These are phyloP conservation scores for Chaenogobius annularis DNA, from an alignment of 2,113 vertebrate species.

Conservation along the genomic window DNA sequence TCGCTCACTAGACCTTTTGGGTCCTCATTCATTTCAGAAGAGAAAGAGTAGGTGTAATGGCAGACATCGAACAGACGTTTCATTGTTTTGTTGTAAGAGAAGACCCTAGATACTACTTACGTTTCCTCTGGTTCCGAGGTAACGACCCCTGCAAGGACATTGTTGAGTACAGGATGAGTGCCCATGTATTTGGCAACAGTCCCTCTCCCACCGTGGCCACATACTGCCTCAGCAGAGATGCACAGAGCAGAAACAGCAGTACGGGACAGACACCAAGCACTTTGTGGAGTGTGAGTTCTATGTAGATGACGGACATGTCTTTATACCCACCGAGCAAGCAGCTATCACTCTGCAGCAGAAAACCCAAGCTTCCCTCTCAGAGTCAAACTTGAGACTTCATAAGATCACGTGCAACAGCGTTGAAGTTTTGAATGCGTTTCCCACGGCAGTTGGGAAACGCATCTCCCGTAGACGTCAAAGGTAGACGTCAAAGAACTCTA, in stretches of 20 bases:
- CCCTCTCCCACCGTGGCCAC: neutral
- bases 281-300: too few relatives aligned
- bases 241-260: neutral
- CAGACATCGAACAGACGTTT: constrained; percentile 13
- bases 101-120: constrained; percentile 1
- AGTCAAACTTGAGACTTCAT: too few relatives aligned
- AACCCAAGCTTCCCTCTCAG: too few relatives aligned
- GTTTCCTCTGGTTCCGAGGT: neutral
- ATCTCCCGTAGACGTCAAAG: too few relatives aligned
- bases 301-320: too few relatives aligned
- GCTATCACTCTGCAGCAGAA: too few relatives aligned
- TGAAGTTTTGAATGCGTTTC: too few relatives aligned
- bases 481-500: neutral
- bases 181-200: neutral
- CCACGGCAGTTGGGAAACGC: too few relatives aligned
- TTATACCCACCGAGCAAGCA: too few relatives aligned
- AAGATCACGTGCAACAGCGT: too few relatives aligned
- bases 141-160: neutral
- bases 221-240: neutral
- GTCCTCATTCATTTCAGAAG: constrained; percentile 3
- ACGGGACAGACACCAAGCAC: too few relatives aligned
- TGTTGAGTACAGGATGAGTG: neutral
- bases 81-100: constrained; percentile 12
- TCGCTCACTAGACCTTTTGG: constrained; percentile 4
- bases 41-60: neutral